A percentile compares a stretch with the other conserved stretches of the same genome.
These are phyloP conservation scores for Drosophila tripunctata DNA, from an alignment of 2,888 invertebrate genomes.

Conservation along the genomic window DNA sequence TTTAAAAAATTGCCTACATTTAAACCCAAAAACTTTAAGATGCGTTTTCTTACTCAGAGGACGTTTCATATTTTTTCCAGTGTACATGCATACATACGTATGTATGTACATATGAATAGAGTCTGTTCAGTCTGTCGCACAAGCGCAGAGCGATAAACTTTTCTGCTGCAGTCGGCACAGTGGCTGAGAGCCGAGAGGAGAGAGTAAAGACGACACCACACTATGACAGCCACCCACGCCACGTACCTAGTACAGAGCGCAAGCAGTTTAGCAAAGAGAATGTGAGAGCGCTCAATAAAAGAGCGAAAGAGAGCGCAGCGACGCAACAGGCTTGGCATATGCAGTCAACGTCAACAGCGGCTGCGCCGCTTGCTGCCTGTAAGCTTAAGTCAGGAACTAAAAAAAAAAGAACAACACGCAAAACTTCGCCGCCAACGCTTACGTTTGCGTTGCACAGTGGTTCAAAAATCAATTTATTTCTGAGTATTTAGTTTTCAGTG, in stretches of 20 bases:
- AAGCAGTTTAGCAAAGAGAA: neutral
- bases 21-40: too few species aligned
- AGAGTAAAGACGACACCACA: neutral
- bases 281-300: slow-evolving; percentile 1
- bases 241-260: slow-evolving; percentile 9
- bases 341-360: slow-evolving; percentile 9
- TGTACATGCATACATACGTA: too few species aligned
- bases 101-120: slow-evolving; percentile 2
- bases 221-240: slow-evolving; percentile 42
- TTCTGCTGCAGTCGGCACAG: slow-evolving; percentile 28
- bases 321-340: slow-evolving; percentile 57
- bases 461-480: too few species aligned
- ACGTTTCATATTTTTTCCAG: too few species aligned
- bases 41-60: too few species aligned
- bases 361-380: slow-evolving; percentile 32
- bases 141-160: slow-evolving; percentile 60
- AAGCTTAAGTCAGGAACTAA: slow-evolving; percentile 27
- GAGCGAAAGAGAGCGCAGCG: slow-evolving; percentile 14
- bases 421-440: slow-evolving; percentile 31
- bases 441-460: slow-evolving; percentile 22
- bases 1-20: too few species aligned
- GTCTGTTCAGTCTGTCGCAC: slow-evolving; percentile 39
- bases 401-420: slow-evolving; percentile 25
- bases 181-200: slow-evolving; percentile 7
- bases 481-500: too few species aligned